Conservation (phyloP, 2,888 invertebrate genomes). For the Latheticus oryzae region DNA sequence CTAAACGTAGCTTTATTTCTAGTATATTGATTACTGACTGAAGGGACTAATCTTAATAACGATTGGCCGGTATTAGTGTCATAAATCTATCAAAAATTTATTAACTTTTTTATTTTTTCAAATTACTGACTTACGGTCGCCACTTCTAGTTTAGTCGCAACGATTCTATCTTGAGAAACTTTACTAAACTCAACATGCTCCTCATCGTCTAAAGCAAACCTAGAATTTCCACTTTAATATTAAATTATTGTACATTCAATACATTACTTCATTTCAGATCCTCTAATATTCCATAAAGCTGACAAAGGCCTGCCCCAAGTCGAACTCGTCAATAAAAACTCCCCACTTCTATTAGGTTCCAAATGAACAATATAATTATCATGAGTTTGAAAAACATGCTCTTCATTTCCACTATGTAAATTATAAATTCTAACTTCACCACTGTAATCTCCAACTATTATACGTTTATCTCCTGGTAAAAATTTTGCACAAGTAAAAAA, state of each 20-base stretch:
- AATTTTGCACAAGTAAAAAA: slow-evolving; percentile 75
- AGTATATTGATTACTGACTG: slow-evolving; percentile 91
- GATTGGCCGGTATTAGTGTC: slow-evolving; percentile 86
- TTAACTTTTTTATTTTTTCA: slow-evolving; percentile 8
- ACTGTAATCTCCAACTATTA: slow-evolving; percentile 90
- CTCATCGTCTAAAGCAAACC: slow-evolving; percentile 82
- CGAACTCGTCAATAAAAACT: slow-evolving; percentile 84
- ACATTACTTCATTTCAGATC: slow-evolving; percentile 74
- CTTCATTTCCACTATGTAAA: slow-evolving; percentile 84
- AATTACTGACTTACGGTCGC: slow-evolving; percentile 72
- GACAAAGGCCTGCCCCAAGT: slow-evolving; percentile 88
- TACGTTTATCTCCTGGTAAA: slow-evolving; percentile 64
- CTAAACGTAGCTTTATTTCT: slow-evolving; percentile 95
- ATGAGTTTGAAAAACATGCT: slow-evolving; percentile 83
- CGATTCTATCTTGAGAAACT: slow-evolving; percentile 82
- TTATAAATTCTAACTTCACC: slow-evolving; percentile 94
- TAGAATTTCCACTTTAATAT: no score
- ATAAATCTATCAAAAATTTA: slow-evolving; percentile 74
- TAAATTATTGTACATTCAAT: no score
- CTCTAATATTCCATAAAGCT: slow-evolving; percentile 81
- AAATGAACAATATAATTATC: slow-evolving; percentile 88
- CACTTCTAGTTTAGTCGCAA: slow-evolving; percentile 88
- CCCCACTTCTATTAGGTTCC: slow-evolving; percentile 78
- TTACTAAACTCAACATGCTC: slow-evolving; percentile 94
- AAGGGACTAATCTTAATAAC: slow-evolving; percentile 79